phyloP scores from a whole-genome alignment of 2,797 vertebrate species.

The Anas flavirostris region DNA sequence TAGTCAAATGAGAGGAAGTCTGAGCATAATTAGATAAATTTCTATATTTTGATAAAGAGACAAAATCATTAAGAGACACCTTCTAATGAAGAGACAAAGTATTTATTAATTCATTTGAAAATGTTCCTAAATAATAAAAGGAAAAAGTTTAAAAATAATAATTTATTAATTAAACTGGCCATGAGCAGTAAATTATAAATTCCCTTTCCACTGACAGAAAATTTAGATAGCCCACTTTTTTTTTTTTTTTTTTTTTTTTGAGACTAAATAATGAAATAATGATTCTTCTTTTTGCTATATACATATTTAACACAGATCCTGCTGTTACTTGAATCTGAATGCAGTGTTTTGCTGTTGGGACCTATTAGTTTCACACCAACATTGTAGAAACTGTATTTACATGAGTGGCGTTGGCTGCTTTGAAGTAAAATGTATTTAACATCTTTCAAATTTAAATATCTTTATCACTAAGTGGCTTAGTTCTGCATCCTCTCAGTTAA shows the following conservation, averaged over 20 bases:
- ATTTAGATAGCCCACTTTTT: not conserved
- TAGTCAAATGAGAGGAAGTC: not conserved
- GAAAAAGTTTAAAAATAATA: not conserved
- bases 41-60: not conserved
- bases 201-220: not conserved
- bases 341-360: not conserved
- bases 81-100: not conserved
- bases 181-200: not conserved
- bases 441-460: conserved; percentile 67
- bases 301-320: not conserved
- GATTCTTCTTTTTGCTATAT: not conserved
- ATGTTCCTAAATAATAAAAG: not conserved
- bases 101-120: not conserved
- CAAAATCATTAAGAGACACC: not conserved
- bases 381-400: conserved; percentile 55
- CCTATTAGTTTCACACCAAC: conserved; percentile 49
- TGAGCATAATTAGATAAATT: not conserved
- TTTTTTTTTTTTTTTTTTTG: not conserved
- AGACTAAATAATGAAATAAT: not conserved
- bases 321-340: conserved; percentile 9
- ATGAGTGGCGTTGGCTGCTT: conserved; percentile 36
- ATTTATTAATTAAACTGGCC: not conserved
- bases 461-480: conserved; percentile 63
- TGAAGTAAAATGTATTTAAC: conserved; percentile 72
- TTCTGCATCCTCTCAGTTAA: conserved; percentile 48